phyloP scores from a whole-genome alignment of 2,113 vertebrate genomes.

The Tiliqua scincoides region DNA sequence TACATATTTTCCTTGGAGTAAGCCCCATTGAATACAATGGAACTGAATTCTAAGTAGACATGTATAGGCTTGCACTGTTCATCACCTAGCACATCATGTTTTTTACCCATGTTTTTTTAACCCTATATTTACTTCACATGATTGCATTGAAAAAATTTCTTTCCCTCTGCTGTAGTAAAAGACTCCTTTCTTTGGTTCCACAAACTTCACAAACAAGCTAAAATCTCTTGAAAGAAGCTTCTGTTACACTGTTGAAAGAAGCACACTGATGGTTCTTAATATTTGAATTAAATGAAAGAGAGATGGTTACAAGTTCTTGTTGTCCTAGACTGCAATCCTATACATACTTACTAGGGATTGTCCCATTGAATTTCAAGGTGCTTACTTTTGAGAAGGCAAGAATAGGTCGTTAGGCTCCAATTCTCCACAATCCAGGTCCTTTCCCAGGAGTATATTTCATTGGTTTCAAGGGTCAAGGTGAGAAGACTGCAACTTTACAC shows the following conservation, averaged over 20 bases:
- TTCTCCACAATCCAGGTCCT: too few relatives aligned
- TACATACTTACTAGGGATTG: too few relatives aligned
- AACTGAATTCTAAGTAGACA: too few relatives aligned
- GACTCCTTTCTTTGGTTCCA: not conserved
- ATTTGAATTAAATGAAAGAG: constrained; percentile 33
- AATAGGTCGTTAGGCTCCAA: not conserved
- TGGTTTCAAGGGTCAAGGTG: not conserved
- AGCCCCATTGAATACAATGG: too few relatives aligned
- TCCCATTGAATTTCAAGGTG: too few relatives aligned
- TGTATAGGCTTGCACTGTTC: too few relatives aligned
- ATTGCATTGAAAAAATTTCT: constrained; percentile 38
- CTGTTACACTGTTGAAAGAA: constrained; percentile 15
- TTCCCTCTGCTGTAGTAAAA: constrained; percentile 17
- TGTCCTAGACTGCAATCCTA: not conserved
- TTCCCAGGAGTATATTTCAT: not conserved
- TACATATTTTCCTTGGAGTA: too few relatives aligned
- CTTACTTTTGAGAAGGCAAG: too few relatives aligned
- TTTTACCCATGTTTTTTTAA: constrained; percentile 4
- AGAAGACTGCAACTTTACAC: not conserved
- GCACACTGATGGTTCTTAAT: constrained; percentile 3
- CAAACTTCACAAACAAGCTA: constrained; percentile 12
- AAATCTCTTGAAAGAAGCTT: not conserved
- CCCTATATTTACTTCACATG: constrained; percentile 15
- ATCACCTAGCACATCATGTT: not conserved
- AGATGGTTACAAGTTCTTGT: constrained; percentile 16